Evolutionary conservation across 2,888 invertebrate genomes (phyloP).

Genomic region (Volucella zonaria): DNA sequence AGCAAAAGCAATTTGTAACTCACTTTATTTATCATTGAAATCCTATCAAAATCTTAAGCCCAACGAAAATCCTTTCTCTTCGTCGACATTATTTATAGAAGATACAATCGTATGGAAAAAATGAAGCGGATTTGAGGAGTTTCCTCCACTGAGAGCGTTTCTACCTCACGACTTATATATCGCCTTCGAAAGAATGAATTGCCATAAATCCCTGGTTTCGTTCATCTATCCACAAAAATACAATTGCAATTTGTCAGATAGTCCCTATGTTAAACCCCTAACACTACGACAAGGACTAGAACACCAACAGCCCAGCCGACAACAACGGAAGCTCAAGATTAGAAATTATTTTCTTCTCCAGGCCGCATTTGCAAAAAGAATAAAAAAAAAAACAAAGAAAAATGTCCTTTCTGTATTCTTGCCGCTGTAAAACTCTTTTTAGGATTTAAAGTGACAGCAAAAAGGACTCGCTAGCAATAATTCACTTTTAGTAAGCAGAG

Average conservation of each 20-base stretch:
- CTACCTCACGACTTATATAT: conserved; percentile 23
- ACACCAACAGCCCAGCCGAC: neutral
- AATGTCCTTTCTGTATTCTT: neutral
- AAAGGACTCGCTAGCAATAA: conserved; percentile 66
- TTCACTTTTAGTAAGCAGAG: conserved; percentile 61
- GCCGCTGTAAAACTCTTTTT: conserved; percentile 48
- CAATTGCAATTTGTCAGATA: conserved; percentile 65
- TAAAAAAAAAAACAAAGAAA: neutral
- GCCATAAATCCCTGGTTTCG: conserved; percentile 64
- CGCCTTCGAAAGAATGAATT: conserved; percentile 43
- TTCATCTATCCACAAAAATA: conserved; percentile 64
- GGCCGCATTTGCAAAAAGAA: conserved; percentile 17
- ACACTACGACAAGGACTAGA: neutral
- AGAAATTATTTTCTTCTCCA: conserved; percentile 37
- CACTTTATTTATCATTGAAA: conserved; percentile 48
- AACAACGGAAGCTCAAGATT: conserved; percentile 30
- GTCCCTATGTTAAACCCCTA: conserved; percentile 29
- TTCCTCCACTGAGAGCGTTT: neutral
- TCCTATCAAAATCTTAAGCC: conserved; percentile 52
- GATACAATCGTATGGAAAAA: conserved; percentile 41
- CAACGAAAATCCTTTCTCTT: conserved; percentile 31
- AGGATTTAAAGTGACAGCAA: conserved; percentile 60
- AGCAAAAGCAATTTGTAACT: conserved; percentile 47
- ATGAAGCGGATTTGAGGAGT: conserved; percentile 34
- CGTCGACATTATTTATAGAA: conserved; percentile 2